Evolutionary conservation across 2,797 vertebrate species (phyloP).

Genomic region (Hoplostethus mediterraneus): DNA sequence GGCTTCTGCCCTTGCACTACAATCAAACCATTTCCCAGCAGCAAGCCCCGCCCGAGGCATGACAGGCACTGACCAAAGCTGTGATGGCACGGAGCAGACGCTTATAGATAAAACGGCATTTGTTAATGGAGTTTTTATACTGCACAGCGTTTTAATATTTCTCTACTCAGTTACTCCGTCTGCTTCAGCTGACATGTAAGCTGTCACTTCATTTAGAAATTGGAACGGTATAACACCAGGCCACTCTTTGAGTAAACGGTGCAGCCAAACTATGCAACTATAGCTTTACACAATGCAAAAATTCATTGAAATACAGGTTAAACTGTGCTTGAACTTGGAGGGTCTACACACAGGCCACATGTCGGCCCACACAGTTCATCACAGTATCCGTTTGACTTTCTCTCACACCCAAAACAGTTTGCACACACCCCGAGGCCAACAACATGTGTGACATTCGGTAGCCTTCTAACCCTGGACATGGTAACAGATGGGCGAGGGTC

Average conservation of each 20-base stretch:
- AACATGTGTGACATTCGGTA: slow-evolving; percentile 55
- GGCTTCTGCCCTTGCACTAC: slow-evolving; percentile 45
- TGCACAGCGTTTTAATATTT: not conserved
- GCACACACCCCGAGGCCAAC: slow-evolving; percentile 53
- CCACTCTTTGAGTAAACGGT: slow-evolving; percentile 1
- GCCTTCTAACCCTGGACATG: slow-evolving; percentile 53
- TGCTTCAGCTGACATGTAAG: not conserved
- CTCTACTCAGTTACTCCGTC: too few species aligned
- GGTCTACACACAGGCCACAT: not conserved
- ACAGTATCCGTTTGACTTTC: slow-evolving; percentile 42
- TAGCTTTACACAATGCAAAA: too few species aligned
- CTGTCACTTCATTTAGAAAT: not conserved
- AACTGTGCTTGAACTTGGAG: slow-evolving; percentile 48
- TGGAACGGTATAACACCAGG: not conserved
- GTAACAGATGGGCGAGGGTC: slow-evolving; percentile 62
- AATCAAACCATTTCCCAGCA: slow-evolving; percentile 73
- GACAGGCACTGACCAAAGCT: slow-evolving; percentile 29
- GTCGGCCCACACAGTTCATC: slow-evolving; percentile 35
- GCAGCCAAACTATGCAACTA: not conserved
- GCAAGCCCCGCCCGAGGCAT: slow-evolving; percentile 29
- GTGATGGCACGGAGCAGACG: too few species aligned
- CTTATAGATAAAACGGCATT: too few species aligned
- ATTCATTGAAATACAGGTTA: not conserved
- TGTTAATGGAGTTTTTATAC: too few species aligned
- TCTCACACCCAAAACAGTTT: slow-evolving; percentile 40